These are phyloP conservation scores for Apaloderma vittatum DNA, from an alignment of 2,113 vertebrate genomes.

Conservation along the genomic window DNA sequence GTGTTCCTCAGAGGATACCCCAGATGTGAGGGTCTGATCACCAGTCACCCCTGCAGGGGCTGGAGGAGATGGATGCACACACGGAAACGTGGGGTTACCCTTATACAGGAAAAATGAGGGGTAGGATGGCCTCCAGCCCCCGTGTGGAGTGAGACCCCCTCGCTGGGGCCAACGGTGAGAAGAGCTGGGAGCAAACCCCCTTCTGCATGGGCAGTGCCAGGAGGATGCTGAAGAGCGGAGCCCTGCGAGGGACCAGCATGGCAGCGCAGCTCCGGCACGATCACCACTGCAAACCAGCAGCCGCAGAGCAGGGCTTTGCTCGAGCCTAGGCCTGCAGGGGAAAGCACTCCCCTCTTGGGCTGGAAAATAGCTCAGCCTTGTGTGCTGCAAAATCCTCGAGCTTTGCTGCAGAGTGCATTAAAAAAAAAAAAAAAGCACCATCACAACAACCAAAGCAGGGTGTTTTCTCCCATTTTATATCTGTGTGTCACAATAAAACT, in stretches of 20 bases:
- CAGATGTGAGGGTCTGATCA: rapidly evolving
- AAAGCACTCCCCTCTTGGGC: background rate
- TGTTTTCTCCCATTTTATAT: background rate
- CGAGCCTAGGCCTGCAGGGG: background rate
- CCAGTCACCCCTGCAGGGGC: rapidly evolving
- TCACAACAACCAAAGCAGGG: rapidly evolving
- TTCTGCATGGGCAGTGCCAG: background rate
- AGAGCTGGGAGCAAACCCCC: background rate
- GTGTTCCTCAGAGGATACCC: rapidly evolving
- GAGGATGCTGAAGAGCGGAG: background rate
- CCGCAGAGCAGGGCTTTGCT: background rate
- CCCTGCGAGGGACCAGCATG: rapidly evolving
- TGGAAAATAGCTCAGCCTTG: background rate
- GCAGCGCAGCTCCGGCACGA: rapidly evolving
- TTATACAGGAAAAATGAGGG: rapidly evolving
- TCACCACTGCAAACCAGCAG: background rate
- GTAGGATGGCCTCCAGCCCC: rapidly evolving
- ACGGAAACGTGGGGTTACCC: background rate
- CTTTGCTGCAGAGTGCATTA: background rate
- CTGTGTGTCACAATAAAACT: background rate
- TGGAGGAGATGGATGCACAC: rapidly evolving
- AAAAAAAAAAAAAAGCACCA: background rate
- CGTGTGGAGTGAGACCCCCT: rapidly evolving
- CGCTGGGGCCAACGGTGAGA: rapidly evolving
- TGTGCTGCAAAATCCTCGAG: background rate